phyloP scores from a whole-genome alignment of 2,888 invertebrate genomes.

The Drosophila silvestris region DNA sequence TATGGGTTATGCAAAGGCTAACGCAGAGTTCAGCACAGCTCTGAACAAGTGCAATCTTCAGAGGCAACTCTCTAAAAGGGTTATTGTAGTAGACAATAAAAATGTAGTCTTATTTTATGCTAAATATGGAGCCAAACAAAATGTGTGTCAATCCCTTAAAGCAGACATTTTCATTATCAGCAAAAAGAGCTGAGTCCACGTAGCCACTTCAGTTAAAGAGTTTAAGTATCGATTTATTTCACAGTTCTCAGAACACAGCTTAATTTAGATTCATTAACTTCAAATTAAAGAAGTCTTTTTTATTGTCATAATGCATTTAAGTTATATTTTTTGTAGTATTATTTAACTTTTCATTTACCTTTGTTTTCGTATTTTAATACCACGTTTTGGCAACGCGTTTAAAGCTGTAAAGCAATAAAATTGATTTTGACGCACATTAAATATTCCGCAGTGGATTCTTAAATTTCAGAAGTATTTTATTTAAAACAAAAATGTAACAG shows the following conservation, averaged over 20 bases:
- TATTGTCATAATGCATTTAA: neutral
- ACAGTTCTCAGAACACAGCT: neutral
- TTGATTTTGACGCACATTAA: neutral
- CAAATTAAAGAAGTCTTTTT: neutral
- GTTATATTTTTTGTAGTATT: neutral
- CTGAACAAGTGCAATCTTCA: neutral
- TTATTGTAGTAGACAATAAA: neutral
- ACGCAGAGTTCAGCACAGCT: neutral
- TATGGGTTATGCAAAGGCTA: conserved; percentile 26
- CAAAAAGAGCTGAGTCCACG: neutral
- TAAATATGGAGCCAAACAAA: neutral
- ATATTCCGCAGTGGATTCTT: neutral
- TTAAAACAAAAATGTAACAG: neutral
- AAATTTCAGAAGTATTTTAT: neutral
- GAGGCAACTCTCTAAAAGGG: neutral
- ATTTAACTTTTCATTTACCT: neutral
- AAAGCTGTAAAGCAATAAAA: neutral
- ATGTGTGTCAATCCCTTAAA: neutral
- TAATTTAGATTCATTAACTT: neutral
- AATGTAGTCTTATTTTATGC: neutral
- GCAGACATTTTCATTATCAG: neutral
- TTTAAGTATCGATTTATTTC: neutral
- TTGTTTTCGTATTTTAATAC: neutral
- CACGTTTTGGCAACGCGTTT: neutral
- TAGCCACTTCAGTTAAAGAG: neutral